Evolutionary conservation across 2,888 invertebrate species (phyloP).

Genomic region (Epinotia nisella): DNA sequence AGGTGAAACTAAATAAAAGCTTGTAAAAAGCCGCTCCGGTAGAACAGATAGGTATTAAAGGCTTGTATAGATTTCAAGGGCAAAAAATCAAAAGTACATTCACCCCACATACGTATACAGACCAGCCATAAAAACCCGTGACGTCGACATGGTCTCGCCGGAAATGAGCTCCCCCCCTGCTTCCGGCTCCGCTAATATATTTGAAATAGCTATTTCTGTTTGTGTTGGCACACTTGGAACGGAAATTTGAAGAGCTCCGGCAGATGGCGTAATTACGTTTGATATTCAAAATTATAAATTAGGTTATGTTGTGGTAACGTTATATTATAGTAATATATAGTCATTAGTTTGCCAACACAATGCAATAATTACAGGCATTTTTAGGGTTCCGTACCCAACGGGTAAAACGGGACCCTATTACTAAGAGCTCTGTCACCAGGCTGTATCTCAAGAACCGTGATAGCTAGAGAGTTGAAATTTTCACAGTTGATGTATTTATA

Average conservation of each 20-base stretch:
- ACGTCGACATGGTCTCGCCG: constrained; percentile 40
- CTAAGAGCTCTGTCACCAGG: no score
- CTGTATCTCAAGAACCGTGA: no score
- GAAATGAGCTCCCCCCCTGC: constrained; percentile 47
- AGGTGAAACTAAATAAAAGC: no score
- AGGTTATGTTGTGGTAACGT: not conserved
- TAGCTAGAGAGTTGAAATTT: no score
- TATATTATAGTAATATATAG: no score
- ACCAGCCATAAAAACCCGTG: constrained; percentile 28
- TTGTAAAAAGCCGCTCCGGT: no score
- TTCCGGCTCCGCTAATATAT: constrained; percentile 42
- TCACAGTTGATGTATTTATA: no score
- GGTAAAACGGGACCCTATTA: no score
- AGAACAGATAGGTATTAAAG: not conserved
- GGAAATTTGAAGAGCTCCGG: constrained; percentile 42
- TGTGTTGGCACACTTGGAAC: constrained; percentile 43
- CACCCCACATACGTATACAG: not conserved
- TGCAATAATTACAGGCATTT: no score
- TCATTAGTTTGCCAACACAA: no score
- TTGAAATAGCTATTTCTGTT: constrained; percentile 43
- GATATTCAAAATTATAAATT: constrained; percentile 31
- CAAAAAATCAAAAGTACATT: constrained; percentile 3
- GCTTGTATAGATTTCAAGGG: not conserved
- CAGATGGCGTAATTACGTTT: constrained; percentile 42
- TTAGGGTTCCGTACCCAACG: no score